Percentiles rank a stretch among this genome's conserved stretches.
phyloP scores from a whole-genome alignment of 2,113 vertebrate genomes.

The Aviceda subcristata region DNA sequence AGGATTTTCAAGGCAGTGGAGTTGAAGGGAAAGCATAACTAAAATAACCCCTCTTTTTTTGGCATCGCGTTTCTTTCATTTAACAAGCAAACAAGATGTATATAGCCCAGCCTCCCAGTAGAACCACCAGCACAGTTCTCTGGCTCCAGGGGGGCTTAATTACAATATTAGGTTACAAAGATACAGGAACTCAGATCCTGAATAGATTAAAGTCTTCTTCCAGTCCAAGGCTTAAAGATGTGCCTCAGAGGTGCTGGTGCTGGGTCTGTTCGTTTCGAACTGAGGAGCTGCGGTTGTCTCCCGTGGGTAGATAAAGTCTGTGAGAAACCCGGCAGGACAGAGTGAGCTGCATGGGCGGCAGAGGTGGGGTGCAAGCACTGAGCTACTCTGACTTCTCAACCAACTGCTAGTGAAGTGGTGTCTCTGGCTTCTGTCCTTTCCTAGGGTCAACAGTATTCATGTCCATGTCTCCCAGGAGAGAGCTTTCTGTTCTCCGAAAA shows the following conservation, averaged over 20 bases:
- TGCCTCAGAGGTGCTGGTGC: neutral
- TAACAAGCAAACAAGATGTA: neutral
- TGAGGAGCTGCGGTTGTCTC: neutral
- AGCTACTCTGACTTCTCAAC: neutral
- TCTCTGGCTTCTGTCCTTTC: neutral
- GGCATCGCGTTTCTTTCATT: neutral
- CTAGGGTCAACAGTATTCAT: neutral
- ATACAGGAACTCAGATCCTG: neutral
- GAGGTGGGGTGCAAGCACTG: rapidly evolving
- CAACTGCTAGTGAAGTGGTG: neutral
- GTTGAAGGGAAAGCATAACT: neutral
- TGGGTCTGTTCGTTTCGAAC: neutral
- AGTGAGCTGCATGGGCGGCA: neutral
- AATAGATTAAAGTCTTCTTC: neutral
- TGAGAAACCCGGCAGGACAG: rapidly evolving
- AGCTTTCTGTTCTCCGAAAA: neutral
- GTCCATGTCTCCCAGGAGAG: neutral
- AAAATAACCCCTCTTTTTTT: neutral
- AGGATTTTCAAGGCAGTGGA: neutral
- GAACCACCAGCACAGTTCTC: neutral
- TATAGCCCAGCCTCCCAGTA: neutral
- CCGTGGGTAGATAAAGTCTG: neutral
- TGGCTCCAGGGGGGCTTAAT: neutral
- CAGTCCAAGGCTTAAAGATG: neutral
- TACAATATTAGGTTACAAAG: neutral